A percentile compares a stretch with the other conserved stretches of the same genome.
phyloP scores from a whole-genome alignment of 2,888 invertebrate species.

The Troilus luridus region DNA sequence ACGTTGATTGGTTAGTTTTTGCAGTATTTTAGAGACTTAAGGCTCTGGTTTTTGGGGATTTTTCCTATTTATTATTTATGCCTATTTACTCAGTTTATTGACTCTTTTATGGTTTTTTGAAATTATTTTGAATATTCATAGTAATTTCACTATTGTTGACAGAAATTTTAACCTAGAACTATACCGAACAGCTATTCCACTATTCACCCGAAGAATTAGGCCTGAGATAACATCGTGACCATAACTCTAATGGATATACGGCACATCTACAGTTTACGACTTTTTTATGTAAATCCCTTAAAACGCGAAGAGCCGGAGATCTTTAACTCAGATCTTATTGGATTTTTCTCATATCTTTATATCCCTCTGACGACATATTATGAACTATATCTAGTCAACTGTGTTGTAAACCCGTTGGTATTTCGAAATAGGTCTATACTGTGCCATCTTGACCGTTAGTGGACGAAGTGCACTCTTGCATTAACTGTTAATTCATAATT shows the following conservation, averaged over 20 bases:
- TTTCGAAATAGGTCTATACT: not conserved
- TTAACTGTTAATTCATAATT: slow-evolving; percentile 38
- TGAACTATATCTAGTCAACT: not conserved
- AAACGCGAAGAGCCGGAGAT: not conserved
- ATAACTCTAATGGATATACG: not conserved
- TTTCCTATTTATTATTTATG: no score
- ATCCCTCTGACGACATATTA: not conserved
- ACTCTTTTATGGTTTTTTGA: no score
- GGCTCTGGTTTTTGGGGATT: no score
- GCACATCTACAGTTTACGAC: not conserved
- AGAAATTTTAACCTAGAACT: not conserved
- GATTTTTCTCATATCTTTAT: not conserved
- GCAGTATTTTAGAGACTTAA: no score
- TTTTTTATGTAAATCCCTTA: not conserved
- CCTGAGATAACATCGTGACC: not conserved
- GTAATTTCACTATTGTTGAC: no score
- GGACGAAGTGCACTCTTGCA: not conserved
- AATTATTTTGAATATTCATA: no score
- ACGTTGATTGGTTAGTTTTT: no score
- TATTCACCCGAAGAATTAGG: not conserved
- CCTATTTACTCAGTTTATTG: no score
- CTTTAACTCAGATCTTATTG: not conserved
- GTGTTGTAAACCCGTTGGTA: not conserved
- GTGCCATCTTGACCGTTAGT: not conserved
- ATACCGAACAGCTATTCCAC: not conserved